Percentiles rank a stretch among this genome's conserved stretches.
Conservation (phyloP, 2,888 invertebrate species). For the Malthinus seriepunctatus region DNA sequence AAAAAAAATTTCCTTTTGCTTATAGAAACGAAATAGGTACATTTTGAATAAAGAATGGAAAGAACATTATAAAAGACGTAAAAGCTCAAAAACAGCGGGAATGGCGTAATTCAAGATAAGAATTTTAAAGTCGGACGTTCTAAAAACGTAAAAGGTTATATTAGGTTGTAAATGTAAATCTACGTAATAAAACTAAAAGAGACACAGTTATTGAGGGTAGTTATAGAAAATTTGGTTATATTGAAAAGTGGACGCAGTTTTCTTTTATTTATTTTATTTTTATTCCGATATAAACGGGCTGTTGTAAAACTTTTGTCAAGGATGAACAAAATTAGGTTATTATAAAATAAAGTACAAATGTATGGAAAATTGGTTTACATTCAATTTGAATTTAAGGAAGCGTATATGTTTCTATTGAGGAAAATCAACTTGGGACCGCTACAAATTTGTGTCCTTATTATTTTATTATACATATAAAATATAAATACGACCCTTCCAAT, state of each 20-base stretch:
- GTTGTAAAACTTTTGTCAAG: no score
- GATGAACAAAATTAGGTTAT: no score
- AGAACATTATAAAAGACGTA: background rate
- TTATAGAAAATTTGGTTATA: slow-evolving; percentile 11
- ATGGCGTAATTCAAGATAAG: slow-evolving; percentile 5
- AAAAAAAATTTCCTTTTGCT: background rate
- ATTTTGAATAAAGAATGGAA: no score
- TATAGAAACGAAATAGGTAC: background rate
- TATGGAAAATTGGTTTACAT: no score
- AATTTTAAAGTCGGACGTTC: slow-evolving; percentile 13
- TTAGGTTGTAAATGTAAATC: slow-evolving; percentile 28
- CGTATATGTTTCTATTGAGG: no score
- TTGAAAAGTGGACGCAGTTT: slow-evolving; percentile 14
- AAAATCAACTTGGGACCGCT: no score
- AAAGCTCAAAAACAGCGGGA: slow-evolving; percentile 6
- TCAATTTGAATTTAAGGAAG: no score
- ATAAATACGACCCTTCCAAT: no score
- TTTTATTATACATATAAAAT: no score
- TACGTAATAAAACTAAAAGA: slow-evolving; percentile 25
- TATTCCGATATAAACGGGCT: no score
- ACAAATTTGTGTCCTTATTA: no score
- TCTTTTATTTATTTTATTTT: background rate
- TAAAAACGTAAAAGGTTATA: slow-evolving; percentile 25
- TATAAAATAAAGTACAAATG: no score
- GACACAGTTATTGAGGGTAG: slow-evolving; percentile 19